Conservation (phyloP, 2,113 vertebrate species). For the Asarcornis scutulata region DNA sequence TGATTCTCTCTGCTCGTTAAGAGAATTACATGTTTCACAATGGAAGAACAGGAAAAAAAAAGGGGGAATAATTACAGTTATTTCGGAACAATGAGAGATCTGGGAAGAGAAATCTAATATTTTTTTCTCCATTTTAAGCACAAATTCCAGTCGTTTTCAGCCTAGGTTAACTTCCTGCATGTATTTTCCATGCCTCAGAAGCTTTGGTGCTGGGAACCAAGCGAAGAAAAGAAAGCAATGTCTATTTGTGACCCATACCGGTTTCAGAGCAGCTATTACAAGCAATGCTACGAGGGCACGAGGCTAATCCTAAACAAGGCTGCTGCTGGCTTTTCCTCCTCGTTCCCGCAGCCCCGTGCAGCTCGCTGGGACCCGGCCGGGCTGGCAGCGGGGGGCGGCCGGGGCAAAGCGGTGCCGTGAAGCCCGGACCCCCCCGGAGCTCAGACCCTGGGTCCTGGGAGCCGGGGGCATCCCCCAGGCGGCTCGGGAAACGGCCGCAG, state of each 20-base stretch:
- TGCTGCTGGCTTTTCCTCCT: no score
- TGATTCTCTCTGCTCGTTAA: conserved; percentile 2
- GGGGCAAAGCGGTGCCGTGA: no score
- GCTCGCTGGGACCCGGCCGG: no score
- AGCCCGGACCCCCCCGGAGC: no score
- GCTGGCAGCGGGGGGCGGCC: no score
- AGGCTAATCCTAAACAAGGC: not conserved
- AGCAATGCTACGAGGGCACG: not conserved
- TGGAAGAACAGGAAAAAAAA: not conserved
- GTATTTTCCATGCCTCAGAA: not conserved
- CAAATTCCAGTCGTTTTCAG: not conserved
- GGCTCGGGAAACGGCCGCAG: not conserved
- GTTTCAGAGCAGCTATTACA: not conserved
- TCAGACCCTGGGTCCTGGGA: no score
- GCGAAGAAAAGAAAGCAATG: not conserved
- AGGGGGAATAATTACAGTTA: conserved; percentile 47
- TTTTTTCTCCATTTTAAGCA: not conserved
- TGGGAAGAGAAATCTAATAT: not conserved
- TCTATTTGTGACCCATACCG: not conserved
- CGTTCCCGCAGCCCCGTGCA: no score
- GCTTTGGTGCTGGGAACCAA: conserved; percentile 5
- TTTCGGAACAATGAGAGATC: conserved; percentile 42
- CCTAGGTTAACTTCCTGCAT: not conserved
- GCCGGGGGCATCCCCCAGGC: not conserved
- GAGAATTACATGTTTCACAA: conserved; percentile 9